Conservation (phyloP, 2,113 vertebrate species). For the Antidorcas marsupialis region DNA sequence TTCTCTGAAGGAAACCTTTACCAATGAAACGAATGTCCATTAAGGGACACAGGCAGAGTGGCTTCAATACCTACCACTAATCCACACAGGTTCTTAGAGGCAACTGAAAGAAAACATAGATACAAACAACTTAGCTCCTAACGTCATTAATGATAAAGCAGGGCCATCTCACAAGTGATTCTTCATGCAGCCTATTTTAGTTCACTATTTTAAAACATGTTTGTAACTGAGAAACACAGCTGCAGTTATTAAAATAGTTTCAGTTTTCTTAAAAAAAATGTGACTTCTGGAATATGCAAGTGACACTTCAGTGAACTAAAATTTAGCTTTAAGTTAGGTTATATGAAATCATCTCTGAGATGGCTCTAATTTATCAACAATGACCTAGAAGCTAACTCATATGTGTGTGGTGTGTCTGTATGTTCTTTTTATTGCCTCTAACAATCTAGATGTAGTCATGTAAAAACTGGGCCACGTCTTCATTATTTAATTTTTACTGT, state of each 20-base stretch:
- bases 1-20: conserved; percentile 30
- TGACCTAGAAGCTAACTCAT: not conserved
- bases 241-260: conserved; percentile 57
- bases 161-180: not conserved
- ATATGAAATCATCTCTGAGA: not conserved
- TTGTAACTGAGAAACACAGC: conserved; percentile 57
- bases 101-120: not conserved
- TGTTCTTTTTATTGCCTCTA: not conserved
- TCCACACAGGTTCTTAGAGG: not conserved
- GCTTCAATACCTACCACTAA: not conserved
- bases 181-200: not conserved
- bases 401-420: not conserved
- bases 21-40: not conserved
- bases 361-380: not conserved
- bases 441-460: not conserved
- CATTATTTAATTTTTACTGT: conserved; percentile 23
- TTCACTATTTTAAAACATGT: conserved; percentile 43
- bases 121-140: not conserved
- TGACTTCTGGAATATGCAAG: conserved; percentile 32
- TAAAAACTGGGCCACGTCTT: not conserved
- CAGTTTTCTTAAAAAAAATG: conserved; percentile 17
- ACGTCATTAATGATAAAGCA: not conserved
- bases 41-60: not conserved
- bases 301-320: conserved; percentile 46
- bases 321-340: not conserved